Base-by-base conservation (phyloP, 2,888 invertebrate species). In the Lasioglossum lativentre region DNA sequence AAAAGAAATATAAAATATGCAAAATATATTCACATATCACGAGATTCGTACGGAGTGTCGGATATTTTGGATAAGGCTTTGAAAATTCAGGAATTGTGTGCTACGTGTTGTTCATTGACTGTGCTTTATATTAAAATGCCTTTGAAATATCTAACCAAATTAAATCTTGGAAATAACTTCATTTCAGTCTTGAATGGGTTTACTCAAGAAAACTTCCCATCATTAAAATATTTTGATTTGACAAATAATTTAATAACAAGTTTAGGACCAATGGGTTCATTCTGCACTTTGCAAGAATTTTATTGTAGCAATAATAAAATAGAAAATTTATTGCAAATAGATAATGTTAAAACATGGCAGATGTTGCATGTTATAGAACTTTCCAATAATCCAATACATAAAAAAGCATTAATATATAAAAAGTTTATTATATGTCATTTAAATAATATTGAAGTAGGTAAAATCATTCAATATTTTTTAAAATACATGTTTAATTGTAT, bases 271-370 rank as follows among this genome's bases (percentile, higher is more conserved):
- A 89, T 91, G 89, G 86, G 86, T 34, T 72, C 77, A 23, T 88
- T 86, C 59, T 40, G 81, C 19, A 89, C 77, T 12, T 78, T 91
- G 30, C 71, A 56, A 27, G 89, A 91, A 82, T 90, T 91, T 74
- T 91, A 91, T 63, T 91, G 89, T 71, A 88, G 80, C 4, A 89
- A 91, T 78, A 91, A 91, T 72, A 16, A 76, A 30, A 89, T 91
- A 75, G 66, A 42, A 40, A 86, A 56, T 8, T 27, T 91, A 27
- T 8, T 38, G 14, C 82, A 89, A 47, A 86, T 91, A 85, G 82
- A 86, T 12, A 91, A 91, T 84, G 63, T 91, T 45, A 87, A 82
- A 63, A 85, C 75, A 27, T 91, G 90, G 90, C 59, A 78, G 34
- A 82, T 66, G 63, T 82, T 91, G 16, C 45, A 40, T 52, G 38